These are phyloP conservation scores for Leptopilina clavipes DNA, from an alignment of 1,140 invertebrate species.

Conservation along the genomic window DNA sequence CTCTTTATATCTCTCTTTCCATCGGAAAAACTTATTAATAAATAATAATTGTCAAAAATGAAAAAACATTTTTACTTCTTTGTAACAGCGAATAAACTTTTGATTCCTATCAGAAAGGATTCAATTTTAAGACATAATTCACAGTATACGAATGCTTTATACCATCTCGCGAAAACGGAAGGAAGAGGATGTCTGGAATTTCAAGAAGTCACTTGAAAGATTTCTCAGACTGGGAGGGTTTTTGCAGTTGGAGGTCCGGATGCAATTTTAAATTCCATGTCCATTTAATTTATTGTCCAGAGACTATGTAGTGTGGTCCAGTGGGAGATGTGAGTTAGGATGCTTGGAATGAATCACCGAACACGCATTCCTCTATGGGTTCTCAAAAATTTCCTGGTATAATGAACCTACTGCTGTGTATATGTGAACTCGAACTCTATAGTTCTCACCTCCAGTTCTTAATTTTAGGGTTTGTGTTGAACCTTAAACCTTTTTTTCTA, in stretches of 20 bases:
- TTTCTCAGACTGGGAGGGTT: not conserved
- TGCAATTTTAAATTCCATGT: constrained; percentile 15
- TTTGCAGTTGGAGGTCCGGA: constrained; percentile 20
- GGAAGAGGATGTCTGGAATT: not conserved
- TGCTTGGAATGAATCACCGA: constrained; percentile 60
- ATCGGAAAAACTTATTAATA: too few relatives aligned
- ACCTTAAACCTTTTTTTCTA: not conserved
- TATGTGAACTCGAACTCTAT: not conserved
- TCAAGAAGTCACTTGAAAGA: not conserved
- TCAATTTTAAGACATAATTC: too few relatives aligned
- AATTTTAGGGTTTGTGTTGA: constrained; percentile 1
- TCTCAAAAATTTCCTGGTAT: constrained; percentile 24
- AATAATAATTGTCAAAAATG: too few relatives aligned
- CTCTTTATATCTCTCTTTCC: too few relatives aligned
- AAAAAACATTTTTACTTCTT: too few relatives aligned
- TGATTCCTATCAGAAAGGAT: too few relatives aligned
- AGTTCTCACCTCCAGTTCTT: not conserved
- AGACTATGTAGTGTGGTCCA: constrained; percentile 13
- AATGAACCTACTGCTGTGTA: not conserved
- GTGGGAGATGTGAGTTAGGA: not conserved
- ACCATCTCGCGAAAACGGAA: not conserved
- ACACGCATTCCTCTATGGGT: constrained; percentile 52
- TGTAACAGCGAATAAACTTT: too few relatives aligned
- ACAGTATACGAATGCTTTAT: too few relatives aligned
- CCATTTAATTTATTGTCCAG: constrained; percentile 22